Evolutionary conservation across 2,888 invertebrate species (phyloP).

Genomic region (Lissonota sp.): DNA sequence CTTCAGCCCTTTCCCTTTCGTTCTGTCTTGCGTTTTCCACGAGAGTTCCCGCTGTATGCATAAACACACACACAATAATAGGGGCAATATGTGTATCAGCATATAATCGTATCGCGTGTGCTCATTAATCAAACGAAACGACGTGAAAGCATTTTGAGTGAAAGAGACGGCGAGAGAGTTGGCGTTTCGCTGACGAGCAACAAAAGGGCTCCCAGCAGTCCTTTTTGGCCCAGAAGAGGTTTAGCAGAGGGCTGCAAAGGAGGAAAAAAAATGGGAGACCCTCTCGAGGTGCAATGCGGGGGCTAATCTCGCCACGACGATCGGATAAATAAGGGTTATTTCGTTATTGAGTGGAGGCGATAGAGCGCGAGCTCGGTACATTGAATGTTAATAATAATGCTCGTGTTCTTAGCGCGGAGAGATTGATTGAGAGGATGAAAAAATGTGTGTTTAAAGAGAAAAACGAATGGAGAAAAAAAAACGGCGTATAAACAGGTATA

Average conservation of each 20-base stretch:
- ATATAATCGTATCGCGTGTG: slow-evolving; percentile 67
- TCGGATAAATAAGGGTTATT: slow-evolving; percentile 58
- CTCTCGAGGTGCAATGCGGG: slow-evolving; percentile 64
- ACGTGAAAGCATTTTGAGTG: slow-evolving; percentile 70
- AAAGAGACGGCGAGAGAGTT: slow-evolving; percentile 65
- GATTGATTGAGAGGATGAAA: slow-evolving; percentile 67
- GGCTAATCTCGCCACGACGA: slow-evolving; percentile 66
- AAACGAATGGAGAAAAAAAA: slow-evolving; percentile 63
- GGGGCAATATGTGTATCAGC: slow-evolving; percentile 21
- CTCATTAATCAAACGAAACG: slow-evolving; percentile 73
- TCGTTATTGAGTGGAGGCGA: slow-evolving; percentile 69
- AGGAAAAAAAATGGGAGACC: slow-evolving; percentile 1
- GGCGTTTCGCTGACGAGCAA: slow-evolving; percentile 63
- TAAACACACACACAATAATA: not conserved
- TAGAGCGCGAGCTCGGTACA: slow-evolving; percentile 56
- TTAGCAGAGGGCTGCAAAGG: no score
- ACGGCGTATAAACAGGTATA: slow-evolving; percentile 44
- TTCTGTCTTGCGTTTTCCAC: slow-evolving; percentile 22
- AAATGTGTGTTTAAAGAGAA: not conserved
- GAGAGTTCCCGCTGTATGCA: slow-evolving; percentile 5
- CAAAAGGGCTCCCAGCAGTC: slow-evolving; percentile 64
- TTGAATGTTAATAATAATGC: slow-evolving; percentile 46
- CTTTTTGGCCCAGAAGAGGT: no score
- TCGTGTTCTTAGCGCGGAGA: slow-evolving; percentile 39
- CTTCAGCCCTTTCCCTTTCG: slow-evolving; percentile 18